Percentiles rank a stretch among this genome's conserved stretches.
These are phyloP conservation scores for Dryoscopus gambensis DNA, from an alignment of 2,113 vertebrate genomes.

Conservation along the genomic window DNA sequence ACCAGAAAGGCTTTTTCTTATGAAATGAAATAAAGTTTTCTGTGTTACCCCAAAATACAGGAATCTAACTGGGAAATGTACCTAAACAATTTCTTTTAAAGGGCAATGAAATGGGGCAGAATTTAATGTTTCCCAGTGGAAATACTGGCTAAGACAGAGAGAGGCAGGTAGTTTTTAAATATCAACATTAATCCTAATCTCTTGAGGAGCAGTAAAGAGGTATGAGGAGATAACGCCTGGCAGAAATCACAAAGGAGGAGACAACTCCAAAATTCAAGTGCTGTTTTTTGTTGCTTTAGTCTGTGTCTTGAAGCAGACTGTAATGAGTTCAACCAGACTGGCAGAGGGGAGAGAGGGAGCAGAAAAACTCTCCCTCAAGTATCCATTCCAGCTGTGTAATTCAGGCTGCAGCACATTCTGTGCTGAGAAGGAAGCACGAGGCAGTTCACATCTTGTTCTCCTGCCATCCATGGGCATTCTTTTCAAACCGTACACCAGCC, in stretches of 20 bases:
- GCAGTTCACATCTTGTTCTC: conserved; percentile 52
- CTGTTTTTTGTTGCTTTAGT: background rate
- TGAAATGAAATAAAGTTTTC: background rate
- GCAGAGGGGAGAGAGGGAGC: background rate
- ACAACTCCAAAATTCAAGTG: background rate
- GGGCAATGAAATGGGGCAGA: background rate
- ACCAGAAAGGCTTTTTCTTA: background rate
- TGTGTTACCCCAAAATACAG: background rate
- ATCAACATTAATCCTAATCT: background rate
- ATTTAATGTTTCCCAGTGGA: background rate
- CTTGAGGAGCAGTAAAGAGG: background rate
- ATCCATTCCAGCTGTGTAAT: background rate
- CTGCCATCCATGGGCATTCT: conserved; percentile 70
- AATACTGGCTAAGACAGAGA: background rate
- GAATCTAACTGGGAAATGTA: background rate
- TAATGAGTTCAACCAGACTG: background rate
- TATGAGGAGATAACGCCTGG: background rate
- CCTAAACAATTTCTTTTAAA: background rate
- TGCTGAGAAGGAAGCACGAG: background rate
- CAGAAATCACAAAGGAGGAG: background rate
- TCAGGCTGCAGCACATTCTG: background rate
- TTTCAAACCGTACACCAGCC: conserved; percentile 74
- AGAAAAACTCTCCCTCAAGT: background rate
- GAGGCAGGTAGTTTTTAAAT: background rate
- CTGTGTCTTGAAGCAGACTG: background rate